phyloP scores from a whole-genome alignment of 2,113 vertebrate species.

The Phainopepla nitens region DNA sequence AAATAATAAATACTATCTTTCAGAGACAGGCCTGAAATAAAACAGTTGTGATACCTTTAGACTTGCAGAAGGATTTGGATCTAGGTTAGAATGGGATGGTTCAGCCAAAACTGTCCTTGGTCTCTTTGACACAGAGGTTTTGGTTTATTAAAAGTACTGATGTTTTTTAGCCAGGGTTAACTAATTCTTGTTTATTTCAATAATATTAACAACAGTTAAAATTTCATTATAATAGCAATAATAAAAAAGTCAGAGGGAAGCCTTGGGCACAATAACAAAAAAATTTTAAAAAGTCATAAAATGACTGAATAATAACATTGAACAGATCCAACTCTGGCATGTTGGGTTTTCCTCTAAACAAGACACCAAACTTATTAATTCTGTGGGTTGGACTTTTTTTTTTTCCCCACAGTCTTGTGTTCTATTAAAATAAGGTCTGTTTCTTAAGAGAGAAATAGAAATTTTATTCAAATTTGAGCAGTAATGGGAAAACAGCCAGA shows the following conservation, averaged over 20 bases:
- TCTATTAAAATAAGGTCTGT: neutral
- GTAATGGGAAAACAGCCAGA: neutral
- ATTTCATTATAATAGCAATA: neutral
- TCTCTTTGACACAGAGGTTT: neutral
- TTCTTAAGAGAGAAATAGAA: neutral
- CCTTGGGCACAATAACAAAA: neutral
- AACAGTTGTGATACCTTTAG: neutral
- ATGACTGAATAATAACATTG: neutral
- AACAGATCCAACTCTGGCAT: neutral
- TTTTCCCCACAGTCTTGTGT: rapidly evolving
- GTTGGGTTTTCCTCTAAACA: neutral
- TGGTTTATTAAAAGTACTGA: neutral
- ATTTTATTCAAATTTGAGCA: neutral
- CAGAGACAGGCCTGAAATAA: neutral
- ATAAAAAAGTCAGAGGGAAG: neutral
- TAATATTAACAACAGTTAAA: neutral
- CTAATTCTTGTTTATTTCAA: neutral
- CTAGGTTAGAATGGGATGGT: neutral
- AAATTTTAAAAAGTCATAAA: neutral
- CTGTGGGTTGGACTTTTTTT: neutral
- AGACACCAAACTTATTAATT: neutral
- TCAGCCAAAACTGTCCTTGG: neutral
- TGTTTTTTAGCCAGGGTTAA: neutral
- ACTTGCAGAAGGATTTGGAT: neutral
- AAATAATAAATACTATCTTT: neutral